Evolutionary conservation across 2,113 vertebrate species (phyloP).

Genomic region (Oreochromis aureus): DNA sequence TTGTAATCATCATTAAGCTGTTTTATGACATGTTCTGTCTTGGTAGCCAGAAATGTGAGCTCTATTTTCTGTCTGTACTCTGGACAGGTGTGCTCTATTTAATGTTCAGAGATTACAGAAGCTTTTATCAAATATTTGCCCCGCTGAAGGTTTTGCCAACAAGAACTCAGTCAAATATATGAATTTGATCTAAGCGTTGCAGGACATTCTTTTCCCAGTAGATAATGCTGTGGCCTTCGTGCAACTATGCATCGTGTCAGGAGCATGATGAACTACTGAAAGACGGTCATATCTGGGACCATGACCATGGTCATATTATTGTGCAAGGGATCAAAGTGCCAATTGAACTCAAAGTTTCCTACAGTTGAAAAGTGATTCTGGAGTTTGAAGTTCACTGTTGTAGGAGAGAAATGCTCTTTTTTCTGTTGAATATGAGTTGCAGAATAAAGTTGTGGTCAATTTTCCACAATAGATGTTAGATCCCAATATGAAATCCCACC

Average conservation of each 20-base stretch:
- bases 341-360: not conserved
- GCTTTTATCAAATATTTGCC: not conserved
- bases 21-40: not conserved
- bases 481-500: conserved; percentile 33
- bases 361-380: not conserved
- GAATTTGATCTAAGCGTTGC: not conserved
- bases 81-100: not conserved
- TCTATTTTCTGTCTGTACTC: not conserved
- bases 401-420: not conserved
- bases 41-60: not conserved
- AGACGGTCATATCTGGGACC: not conserved
- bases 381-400: not conserved
- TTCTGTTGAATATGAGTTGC: not conserved
- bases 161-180: not conserved
- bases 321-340: not conserved
- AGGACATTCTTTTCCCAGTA: not conserved
- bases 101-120: not conserved
- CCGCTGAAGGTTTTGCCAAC: not conserved
- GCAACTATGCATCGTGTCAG: not conserved
- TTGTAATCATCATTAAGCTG: not conserved
- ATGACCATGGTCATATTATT: not conserved
- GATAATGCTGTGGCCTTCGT: not conserved
- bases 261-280: not conserved
- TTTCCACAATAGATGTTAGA: conserved; percentile 30
- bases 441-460: conserved; percentile 18